These are phyloP conservation scores for Arnoldichthys spilopterus DNA, from an alignment of 2,797 vertebrate species.

Conservation along the genomic window DNA sequence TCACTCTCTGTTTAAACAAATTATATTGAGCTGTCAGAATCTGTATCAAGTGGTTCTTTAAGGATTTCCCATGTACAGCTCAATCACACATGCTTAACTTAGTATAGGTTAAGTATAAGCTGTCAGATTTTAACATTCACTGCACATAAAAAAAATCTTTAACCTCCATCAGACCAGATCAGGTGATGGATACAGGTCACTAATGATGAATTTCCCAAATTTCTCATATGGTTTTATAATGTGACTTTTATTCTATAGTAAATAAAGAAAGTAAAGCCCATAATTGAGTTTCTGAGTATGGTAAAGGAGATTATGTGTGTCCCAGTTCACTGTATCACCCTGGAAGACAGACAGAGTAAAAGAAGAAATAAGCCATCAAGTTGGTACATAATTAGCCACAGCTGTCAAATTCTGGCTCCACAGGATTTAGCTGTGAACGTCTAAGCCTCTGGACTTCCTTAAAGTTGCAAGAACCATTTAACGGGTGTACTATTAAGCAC, in stretches of 20 bases:
- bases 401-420: background rate
- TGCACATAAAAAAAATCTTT: no score
- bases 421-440: background rate
- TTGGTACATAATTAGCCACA: background rate
- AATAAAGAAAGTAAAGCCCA: background rate
- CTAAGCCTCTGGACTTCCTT: background rate
- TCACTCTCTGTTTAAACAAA: slow-evolving; percentile 84
- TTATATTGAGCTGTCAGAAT: background rate
- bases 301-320: background rate
- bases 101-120: no score
- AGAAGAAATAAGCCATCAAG: background rate
- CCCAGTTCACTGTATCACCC: background rate
- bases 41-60: background rate
- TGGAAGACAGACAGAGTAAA: background rate
- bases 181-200: no score
- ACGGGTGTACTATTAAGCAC: no score
- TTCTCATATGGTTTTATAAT: no score
- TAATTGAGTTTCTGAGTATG: background rate
- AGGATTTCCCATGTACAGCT: background rate
- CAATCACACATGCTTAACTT: background rate
- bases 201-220: no score
- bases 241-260: background rate
- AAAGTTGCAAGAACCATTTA: no score
- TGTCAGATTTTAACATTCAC: no score
- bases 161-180: no score